Evolutionary conservation across 2,113 vertebrate species (phyloP), one percentile per base, ranked within the genome.

Genomic region (Albula glossodonta): DNA sequence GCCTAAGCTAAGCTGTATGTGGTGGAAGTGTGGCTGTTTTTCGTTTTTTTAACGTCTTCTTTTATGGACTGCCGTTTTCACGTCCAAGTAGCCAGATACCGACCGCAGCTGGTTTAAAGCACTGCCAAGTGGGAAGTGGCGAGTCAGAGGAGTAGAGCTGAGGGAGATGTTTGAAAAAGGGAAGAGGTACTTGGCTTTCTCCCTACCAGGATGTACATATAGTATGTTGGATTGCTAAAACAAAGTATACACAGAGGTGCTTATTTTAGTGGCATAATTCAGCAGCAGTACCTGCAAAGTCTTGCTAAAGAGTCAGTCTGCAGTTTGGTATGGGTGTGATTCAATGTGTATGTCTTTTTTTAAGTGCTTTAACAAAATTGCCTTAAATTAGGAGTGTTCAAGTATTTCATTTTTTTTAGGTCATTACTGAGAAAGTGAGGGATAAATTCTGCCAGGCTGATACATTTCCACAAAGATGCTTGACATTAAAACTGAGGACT

Each of bases 91-190:
- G 70, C 70, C 70, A 74, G 82, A 60, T 49, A 51, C 41, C 70
- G 51, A 83, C 81, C 87, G 74, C 70, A 86, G 87, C 86, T 90
- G 86, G 84, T 83, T 87, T 82, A 22, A 74, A 51, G 77, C 41
- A 83, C 25, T 77, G 87, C 88, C 87, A 86, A 77, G 51, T 56
- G 51, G 50, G 74, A 89, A 87, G 86, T 83, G 82, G 70, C 79
- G 52, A 51, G 78, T 51, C 52, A 31, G 11, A 51, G 56, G 48
- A 78, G 51, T 56, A 31, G 22, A 81, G 80, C 31, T 56, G 70
- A 74, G 8, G 70, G 10, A 4, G 70, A 81, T 56, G 80, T 81
- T 81, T 81, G n/a, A 51, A 78, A 79, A 60, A 48, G 74, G 31
- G 74, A 57, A 79, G 52, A 49, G 48, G 84, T 15, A 19, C 11